phyloP scores from a whole-genome alignment of 2,113 vertebrate genomes.

The Thomomys bottae region DNA sequence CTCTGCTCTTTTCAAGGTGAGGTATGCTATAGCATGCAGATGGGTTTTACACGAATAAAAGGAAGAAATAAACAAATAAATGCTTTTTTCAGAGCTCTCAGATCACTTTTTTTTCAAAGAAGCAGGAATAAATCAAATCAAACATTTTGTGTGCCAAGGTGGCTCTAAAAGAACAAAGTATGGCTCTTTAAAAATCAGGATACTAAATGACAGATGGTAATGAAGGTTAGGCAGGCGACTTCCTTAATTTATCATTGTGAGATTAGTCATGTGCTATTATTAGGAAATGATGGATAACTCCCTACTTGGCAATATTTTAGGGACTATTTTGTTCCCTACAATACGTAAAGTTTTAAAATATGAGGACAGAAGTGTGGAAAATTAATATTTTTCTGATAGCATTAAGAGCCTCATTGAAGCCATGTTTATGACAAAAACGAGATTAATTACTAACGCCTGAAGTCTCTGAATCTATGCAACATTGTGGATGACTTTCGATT shows the following conservation, averaged over 20 bases:
- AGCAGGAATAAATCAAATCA: conserved; percentile 68
- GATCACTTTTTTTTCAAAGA: conserved; percentile 3
- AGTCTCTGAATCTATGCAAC: conserved; percentile 25
- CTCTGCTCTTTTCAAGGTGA: conserved; percentile 53
- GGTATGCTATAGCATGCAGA: not conserved
- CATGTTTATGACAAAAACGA: conserved; percentile 42
- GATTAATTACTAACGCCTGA: conserved; percentile 38
- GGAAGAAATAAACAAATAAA: conserved; percentile 45
- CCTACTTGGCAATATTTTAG: conserved; percentile 51
- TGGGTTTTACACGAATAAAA: conserved; percentile 25
- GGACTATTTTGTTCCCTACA: conserved; percentile 8
- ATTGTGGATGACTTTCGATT: conserved; percentile 43
- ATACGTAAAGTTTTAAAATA: conserved; percentile 29
- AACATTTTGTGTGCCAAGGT: conserved; percentile 4
- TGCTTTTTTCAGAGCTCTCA: conserved; percentile 23
- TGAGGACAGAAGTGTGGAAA: not conserved
- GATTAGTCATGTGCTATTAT: conserved; percentile 41
- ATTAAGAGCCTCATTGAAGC: not conserved
- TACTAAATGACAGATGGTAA: conserved; percentile 63
- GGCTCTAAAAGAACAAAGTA: conserved; percentile 22
- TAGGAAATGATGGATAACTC: conserved; percentile 59
- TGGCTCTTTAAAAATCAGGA: conserved; percentile 47
- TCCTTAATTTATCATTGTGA: conserved; percentile 64
- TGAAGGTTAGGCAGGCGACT: conserved; percentile 52
- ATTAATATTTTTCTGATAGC: conserved; percentile 59